Evolutionary conservation across 2,888 invertebrate genomes (phyloP).

Genomic region (Lobophora halterata): DNA sequence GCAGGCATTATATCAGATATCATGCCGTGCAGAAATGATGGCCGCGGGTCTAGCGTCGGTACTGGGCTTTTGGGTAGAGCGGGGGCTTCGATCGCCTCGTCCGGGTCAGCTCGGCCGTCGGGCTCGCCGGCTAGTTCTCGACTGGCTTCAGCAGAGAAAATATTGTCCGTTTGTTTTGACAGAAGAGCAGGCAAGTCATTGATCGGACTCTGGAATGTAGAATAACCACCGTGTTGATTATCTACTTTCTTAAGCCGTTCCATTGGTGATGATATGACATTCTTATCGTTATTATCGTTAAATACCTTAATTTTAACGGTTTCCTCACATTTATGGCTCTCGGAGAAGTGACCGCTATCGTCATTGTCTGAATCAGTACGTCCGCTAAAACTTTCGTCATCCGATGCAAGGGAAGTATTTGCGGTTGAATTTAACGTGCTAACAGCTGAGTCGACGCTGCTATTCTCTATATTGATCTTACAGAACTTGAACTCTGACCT

Average conservation of each 20-base stretch:
- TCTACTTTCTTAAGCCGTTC: constrained; percentile 70
- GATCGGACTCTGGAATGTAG: constrained; percentile 74
- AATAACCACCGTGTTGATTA: constrained; percentile 69
- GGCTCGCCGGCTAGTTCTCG: constrained; percentile 92
- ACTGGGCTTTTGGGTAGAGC: constrained; percentile 86
- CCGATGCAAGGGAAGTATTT: constrained; percentile 73
- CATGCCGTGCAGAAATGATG: constrained; percentile 87
- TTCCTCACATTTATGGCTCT: constrained; percentile 72
- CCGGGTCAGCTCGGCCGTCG: constrained; percentile 92
- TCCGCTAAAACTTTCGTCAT: constrained; percentile 75
- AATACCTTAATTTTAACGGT: constrained; percentile 76
- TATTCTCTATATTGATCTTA: constrained; percentile 73
- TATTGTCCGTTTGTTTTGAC: constrained; percentile 62
- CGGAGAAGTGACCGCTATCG: constrained; percentile 75
- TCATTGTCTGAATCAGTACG: constrained; percentile 82
- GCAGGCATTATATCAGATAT: constrained; percentile 70
- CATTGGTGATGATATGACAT: constrained; percentile 67
- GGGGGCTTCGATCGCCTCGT: constrained; percentile 84
- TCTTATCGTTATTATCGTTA: constrained; percentile 70
- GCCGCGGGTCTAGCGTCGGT: constrained; percentile 80
- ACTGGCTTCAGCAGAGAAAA: constrained; percentile 82
- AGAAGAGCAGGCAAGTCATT: constrained; percentile 73
- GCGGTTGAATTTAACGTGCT: constrained; percentile 81
- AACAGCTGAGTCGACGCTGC: constrained; percentile 76
- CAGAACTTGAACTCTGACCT: constrained; percentile 78